These are phyloP conservation scores for Australoheros scitulus DNA, from an alignment of 2,113 vertebrate species.

Conservation along the genomic window DNA sequence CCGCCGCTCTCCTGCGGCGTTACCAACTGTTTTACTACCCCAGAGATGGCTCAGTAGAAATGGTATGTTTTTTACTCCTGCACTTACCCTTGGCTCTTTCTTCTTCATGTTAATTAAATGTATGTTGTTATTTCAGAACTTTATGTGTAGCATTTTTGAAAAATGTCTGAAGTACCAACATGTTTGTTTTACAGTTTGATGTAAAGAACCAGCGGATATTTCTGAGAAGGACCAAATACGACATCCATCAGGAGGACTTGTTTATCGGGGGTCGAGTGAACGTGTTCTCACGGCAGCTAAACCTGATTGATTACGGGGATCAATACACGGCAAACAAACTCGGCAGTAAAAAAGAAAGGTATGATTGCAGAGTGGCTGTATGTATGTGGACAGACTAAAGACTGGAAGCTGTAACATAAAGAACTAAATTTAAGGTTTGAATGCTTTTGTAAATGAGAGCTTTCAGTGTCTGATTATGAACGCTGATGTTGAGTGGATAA, in stretches of 20 bases:
- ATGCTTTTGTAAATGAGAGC: neutral
- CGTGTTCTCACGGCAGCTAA: slow-evolving; percentile 90
- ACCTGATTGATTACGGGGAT: slow-evolving; percentile 90
- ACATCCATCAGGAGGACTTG: slow-evolving; percentile 86
- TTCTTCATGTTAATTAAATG: neutral
- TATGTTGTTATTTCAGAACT: neutral
- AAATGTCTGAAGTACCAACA: neutral
- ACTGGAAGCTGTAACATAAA: neutral
- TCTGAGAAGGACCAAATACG: slow-evolving; percentile 87
- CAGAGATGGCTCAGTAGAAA: slow-evolving; percentile 90
- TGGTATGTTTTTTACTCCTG: slow-evolving; percentile 79
- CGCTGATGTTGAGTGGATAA: neutral
- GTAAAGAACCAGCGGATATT: slow-evolving; percentile 92
- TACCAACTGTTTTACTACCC: slow-evolving; percentile 94
- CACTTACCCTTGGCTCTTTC: neutral
- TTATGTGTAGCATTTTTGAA: neutral
- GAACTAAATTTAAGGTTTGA: neutral
- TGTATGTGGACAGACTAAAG: neutral
- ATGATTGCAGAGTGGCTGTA: slow-evolving; percentile 31
- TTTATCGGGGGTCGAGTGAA: slow-evolving; percentile 92
- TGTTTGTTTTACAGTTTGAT: slow-evolving; percentile 84
- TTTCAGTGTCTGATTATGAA: neutral
- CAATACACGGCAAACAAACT: slow-evolving; percentile 91
- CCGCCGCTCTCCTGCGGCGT: slow-evolving; percentile 86
- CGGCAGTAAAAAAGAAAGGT: slow-evolving; percentile 93